phyloP scores from a whole-genome alignment of 2,888 invertebrate genomes.

The Philereme transversata region DNA sequence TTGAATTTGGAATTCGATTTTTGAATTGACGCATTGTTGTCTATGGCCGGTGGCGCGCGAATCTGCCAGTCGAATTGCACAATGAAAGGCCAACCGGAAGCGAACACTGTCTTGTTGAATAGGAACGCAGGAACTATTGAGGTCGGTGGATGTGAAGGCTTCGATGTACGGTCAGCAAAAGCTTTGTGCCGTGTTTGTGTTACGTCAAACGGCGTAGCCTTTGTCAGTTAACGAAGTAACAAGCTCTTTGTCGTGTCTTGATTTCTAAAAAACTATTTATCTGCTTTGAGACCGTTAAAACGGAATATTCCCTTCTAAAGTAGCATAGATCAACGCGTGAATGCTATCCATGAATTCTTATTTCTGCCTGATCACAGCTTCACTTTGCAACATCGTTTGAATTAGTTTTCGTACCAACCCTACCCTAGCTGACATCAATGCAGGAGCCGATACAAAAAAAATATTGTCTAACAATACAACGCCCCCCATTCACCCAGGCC shows the following conservation, averaged over 20 bases:
- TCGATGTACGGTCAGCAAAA: constrained; percentile 51
- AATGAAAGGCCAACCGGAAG: constrained; percentile 79
- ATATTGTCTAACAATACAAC: constrained; percentile 80
- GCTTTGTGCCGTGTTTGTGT: constrained; percentile 24
- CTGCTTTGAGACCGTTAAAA: background rate
- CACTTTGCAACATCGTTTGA: background rate
- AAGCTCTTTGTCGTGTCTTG: background rate
- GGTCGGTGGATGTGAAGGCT: constrained; percentile 58
- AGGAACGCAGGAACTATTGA: constrained; percentile 72
- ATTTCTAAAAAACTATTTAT: background rate
- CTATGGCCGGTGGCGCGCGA: constrained; percentile 74
- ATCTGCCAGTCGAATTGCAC: constrained; percentile 75
- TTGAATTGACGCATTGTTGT: constrained; percentile 73
- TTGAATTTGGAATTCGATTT: constrained; percentile 81
- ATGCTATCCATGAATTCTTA: too few species aligned
- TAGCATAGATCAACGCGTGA: too few species aligned
- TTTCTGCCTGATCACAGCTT: too few species aligned
- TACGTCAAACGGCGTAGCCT: constrained; percentile 1
- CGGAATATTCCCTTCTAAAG: too few species aligned
- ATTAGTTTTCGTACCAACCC: constrained; percentile 42
- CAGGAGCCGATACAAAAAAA: constrained; percentile 59
- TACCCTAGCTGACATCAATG: constrained; percentile 46
- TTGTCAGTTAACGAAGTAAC: constrained; percentile 10
- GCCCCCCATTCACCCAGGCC: constrained; percentile 71
- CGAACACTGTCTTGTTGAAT: constrained; percentile 75